A percentile compares a stretch with the other conserved stretches of the same genome.
These are phyloP conservation scores for Gymnoscopelus microlampas DNA, from an alignment of 2,797 vertebrate species.

Conservation along the genomic window DNA sequence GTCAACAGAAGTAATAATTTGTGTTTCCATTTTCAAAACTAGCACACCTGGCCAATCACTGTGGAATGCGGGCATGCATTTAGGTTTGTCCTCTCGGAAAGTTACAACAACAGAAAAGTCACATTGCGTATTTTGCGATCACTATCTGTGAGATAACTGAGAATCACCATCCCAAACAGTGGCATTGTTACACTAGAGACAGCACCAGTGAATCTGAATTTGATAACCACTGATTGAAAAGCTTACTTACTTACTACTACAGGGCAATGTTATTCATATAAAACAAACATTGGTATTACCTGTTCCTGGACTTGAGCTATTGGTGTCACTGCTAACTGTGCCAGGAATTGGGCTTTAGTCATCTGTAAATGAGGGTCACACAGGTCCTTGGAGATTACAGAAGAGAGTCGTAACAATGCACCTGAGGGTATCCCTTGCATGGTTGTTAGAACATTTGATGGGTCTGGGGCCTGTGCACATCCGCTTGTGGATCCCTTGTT, in stretches of 20 bases:
- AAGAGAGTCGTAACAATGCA: conserved; percentile 8
- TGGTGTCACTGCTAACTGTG: conserved; percentile 60
- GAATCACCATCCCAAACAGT: too few relatives aligned
- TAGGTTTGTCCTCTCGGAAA: too few relatives aligned
- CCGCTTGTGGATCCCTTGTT: background rate
- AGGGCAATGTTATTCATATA: background rate
- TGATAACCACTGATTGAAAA: background rate
- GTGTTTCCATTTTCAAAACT: too few relatives aligned
- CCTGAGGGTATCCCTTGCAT: conserved; percentile 7
- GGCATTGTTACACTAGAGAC: too few relatives aligned
- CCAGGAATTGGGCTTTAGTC: conserved; percentile 63
- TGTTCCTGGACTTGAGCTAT: conserved; percentile 16
- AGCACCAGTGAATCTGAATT: too few relatives aligned
- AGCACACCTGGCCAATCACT: too few relatives aligned
- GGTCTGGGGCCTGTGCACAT: background rate
- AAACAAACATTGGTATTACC: conserved; percentile 41
- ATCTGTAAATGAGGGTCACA: conserved; percentile 50
- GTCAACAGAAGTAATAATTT: too few relatives aligned
- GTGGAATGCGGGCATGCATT: too few relatives aligned
- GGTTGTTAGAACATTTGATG: background rate
- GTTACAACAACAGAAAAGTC: too few relatives aligned
- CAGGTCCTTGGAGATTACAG: conserved; percentile 28
- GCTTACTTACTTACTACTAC: background rate
- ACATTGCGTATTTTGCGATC: too few relatives aligned
- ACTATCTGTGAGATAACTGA: too few relatives aligned